Base-by-base conservation (phyloP, 2,797 vertebrate species). In the Hydrophis major region DNA sequence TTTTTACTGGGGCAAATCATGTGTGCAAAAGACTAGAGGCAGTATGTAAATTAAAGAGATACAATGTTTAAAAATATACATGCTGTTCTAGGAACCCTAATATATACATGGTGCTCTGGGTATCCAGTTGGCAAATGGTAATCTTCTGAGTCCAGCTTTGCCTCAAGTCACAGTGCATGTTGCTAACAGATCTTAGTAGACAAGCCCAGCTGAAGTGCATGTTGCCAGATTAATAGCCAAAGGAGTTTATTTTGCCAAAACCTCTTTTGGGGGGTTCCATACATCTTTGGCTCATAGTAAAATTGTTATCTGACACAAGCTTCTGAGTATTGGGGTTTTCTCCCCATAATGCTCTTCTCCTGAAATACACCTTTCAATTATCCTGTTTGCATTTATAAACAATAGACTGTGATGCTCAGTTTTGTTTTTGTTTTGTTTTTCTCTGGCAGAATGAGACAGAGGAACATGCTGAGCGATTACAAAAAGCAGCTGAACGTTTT, bases 401-500 rank as follows among this genome's bases (percentile, higher is more conserved):
- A 95, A 95, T 96, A 95, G 89, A 87, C 95, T 95, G 56, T 96
- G 61, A 94, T 96, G 93, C 95, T 93, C 94, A 56, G 10, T 86
- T 95, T 94, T 96, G 97, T 10, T 93, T 83, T 47, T 96, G 96
- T 16, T 93, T 94, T 94, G 8, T 93, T 74, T 37, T 96, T 96
- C 20, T 93, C 94, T 93, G 97, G 94, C 98, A 99, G 99, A 98
- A 98, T 97, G 98, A 98, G 90, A 97, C 98, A n/a, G 99, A 99
- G 96, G 98, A 99, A 95, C 93, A 98, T 93, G 98, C 98, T 50
- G 99, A 99, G 97, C 98, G 98, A 87, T 97, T 98, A 95, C 98
- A 98, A 96, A 98, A 98, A 97, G 98, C 98, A 20, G 97, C 98
- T 4, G 99, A 99, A 96, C 97, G 98, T 96, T 97, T 99, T 96